phyloP scores from a whole-genome alignment of 2,113 vertebrate genomes.

The Chaetura pelagica region DNA sequence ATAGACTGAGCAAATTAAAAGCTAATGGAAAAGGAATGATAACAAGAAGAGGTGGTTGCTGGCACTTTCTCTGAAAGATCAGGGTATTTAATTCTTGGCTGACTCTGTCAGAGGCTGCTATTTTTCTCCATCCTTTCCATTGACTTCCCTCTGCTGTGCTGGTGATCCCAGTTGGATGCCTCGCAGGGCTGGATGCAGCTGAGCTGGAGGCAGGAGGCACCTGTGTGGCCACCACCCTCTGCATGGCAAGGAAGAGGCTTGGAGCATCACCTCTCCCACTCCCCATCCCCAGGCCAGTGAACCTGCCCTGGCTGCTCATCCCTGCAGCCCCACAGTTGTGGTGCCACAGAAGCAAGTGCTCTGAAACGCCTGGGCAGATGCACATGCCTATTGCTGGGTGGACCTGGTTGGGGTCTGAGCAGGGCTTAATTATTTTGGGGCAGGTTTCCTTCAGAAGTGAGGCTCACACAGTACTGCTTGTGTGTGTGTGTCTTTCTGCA shows the following conservation, averaged over 20 bases:
- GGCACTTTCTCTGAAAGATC: not conserved
- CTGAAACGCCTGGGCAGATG: not conserved
- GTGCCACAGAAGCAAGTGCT: not conserved
- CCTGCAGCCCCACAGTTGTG: fast-evolving
- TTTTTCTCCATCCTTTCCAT: not conserved
- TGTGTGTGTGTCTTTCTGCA: not conserved
- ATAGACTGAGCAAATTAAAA: not conserved
- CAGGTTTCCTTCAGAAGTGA: not conserved
- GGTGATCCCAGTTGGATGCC: not conserved
- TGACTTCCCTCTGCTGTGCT: not conserved
- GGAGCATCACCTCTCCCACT: not conserved
- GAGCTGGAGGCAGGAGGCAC: fast-evolving
- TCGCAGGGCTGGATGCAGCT: not conserved
- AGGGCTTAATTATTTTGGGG: not conserved
- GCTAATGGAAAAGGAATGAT: not conserved
- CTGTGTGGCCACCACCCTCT: not conserved
- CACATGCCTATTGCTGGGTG: not conserved
- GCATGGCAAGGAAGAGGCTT: not conserved
- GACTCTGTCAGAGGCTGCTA: not conserved
- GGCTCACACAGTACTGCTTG: not conserved
- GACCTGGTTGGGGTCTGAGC: not conserved
- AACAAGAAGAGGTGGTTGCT: not conserved
- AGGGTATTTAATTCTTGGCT: not conserved
- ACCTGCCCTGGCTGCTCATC: not conserved
- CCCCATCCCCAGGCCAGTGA: not conserved